These are phyloP conservation scores for Atlantisia rogersi DNA, from an alignment of 2,113 vertebrate species.

Conservation along the genomic window DNA sequence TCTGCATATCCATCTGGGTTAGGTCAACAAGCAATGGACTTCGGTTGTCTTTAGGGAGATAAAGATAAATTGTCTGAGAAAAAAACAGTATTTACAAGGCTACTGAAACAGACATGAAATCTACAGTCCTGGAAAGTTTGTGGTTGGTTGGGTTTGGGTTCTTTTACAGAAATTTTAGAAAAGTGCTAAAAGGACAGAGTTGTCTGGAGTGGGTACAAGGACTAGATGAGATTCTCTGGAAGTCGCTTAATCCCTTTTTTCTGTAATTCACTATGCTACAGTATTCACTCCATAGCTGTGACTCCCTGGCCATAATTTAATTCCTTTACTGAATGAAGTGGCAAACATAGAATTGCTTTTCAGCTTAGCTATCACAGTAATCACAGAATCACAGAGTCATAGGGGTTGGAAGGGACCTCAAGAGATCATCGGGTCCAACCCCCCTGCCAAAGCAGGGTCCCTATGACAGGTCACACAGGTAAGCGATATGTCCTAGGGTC, in stretches of 20 bases:
- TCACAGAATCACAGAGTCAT: no score
- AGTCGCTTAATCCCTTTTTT: not conserved
- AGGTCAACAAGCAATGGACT: constrained; percentile 42
- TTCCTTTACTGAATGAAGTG: not conserved
- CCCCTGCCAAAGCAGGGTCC: no score
- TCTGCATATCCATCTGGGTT: constrained; percentile 35
- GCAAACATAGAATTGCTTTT: not conserved
- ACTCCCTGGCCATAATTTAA: not conserved
- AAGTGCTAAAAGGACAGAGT: not conserved
- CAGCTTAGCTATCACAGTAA: not conserved
- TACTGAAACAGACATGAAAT: not conserved
- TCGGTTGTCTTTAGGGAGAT: not conserved
- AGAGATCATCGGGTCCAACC: no score
- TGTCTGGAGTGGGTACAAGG: not conserved
- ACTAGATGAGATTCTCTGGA: not conserved
- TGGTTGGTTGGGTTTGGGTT: not conserved
- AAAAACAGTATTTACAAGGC: not conserved
- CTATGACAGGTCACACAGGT: no score
- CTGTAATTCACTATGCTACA: not conserved
- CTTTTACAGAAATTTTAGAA: not conserved
- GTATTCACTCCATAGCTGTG: not conserved
- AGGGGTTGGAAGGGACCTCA: no score
- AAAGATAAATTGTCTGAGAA: not conserved
- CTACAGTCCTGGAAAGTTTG: not conserved
- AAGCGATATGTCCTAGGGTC: no score